Base-by-base conservation (phyloP, 2,113 vertebrate species). In the Coptodon bakossiorum region DNA sequence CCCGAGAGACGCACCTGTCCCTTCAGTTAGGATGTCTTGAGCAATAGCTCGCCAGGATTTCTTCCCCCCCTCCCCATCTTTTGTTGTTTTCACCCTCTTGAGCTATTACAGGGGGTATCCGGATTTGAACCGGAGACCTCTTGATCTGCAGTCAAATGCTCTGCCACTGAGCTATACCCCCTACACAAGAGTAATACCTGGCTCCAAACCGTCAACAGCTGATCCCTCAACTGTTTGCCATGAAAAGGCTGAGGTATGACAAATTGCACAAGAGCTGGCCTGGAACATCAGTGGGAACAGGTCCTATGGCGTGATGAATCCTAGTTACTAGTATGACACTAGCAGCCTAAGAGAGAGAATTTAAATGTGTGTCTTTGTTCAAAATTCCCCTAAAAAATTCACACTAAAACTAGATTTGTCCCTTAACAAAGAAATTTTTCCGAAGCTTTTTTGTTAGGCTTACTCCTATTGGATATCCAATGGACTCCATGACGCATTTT, bases 91-190 rank as follows among this genome's bases (percentile, higher is more conserved):
- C 3, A 1, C 59, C 17, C 17, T 2, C 6, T 5, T 36, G 61
- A 66, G 10, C 1, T 8, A 13, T 13, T 68, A 68, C 3, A 48
- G 14, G 45, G 45, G 6, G 14, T 3, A 27, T 27, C 96, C 52
- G 90, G 96, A 97, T 94, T 97, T 97, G 96, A 97, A 96, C 95
- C 90, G 11, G 95, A 94, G 95, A 96, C 95, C 95, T 97, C 95
- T 97, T 97, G 96, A 96, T 95, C 95, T 97, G 95, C 95, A 97
- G 96, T 97, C 95, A 97, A 97, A 97, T 97, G 96, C 96, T 97
- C 96, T 96, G 95, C 96, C 96, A 97, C 97, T 97, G 96, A 97
- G 96, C 96, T 97, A 96, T 95, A 97, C 94, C 97, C 96, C 96
- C 96, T 0, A 22, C 4, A 5, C 29, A 5, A 29, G 29, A 5